Evolutionary conservation across 1,140 invertebrate species (phyloP).

Genomic region (Phymorhynchus buccinoides): DNA sequence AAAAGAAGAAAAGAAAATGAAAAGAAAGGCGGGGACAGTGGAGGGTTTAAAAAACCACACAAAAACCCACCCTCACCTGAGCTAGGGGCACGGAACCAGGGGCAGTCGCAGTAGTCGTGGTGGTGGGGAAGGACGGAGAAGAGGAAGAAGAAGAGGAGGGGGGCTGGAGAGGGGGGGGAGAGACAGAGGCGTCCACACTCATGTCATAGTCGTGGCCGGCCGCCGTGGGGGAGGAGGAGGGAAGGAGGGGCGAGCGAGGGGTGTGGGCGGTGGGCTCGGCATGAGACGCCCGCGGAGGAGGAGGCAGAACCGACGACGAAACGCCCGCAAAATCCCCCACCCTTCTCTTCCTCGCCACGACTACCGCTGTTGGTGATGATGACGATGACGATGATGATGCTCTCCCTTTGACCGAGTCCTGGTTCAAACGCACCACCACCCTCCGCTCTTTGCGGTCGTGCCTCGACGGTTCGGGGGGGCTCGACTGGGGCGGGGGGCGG

Average conservation of each 20-base stretch:
- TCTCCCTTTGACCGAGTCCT: slow-evolving; percentile 51
- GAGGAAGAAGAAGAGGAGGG: slow-evolving; percentile 45
- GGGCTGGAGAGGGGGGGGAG: slow-evolving; percentile 47
- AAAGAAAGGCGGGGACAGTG: too few relatives aligned
- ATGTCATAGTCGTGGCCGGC: slow-evolving; percentile 64
- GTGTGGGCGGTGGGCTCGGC: slow-evolving; percentile 13
- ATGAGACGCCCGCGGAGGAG: background rate
- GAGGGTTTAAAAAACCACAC: too few relatives aligned
- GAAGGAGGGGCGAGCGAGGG: slow-evolving; percentile 52
- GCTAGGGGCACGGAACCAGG: background rate
- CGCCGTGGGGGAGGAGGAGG: slow-evolving; percentile 60
- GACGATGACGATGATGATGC: too few relatives aligned
- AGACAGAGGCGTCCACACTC: slow-evolving; percentile 54
- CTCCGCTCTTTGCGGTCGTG: slow-evolving; percentile 58
- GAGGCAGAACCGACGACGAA: too few relatives aligned
- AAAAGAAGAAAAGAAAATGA: too few relatives aligned
- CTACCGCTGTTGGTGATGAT: too few relatives aligned
- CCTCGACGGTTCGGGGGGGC: slow-evolving; percentile 47
- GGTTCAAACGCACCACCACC: slow-evolving; percentile 56
- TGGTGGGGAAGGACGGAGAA: slow-evolving; percentile 44
- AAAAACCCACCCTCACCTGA: too few relatives aligned
- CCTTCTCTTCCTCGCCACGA: too few relatives aligned
- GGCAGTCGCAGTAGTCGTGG: slow-evolving; percentile 44
- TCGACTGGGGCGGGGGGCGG: slow-evolving; percentile 29
- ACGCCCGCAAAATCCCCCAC: too few relatives aligned